Conservation (phyloP, 2,888 invertebrate species). For the Caenorhabditis angaria region DNA sequence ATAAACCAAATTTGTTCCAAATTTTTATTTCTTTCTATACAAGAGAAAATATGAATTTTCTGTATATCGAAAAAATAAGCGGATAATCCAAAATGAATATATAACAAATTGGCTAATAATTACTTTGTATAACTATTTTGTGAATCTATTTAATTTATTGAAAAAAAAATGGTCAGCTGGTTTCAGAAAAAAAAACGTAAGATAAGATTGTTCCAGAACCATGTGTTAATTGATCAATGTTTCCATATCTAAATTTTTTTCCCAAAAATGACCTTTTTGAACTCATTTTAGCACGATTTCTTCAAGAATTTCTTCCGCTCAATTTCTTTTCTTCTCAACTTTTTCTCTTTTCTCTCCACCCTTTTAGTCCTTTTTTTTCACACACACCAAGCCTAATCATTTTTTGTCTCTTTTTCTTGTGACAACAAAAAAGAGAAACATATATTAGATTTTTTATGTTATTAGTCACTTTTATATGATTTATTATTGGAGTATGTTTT, state of each 20-base stretch:
- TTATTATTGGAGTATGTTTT: neutral
- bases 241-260: neutral
- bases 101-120: too few species aligned
- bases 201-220: too few species aligned
- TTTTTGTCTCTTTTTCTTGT: slow-evolving; percentile 2
- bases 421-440: neutral
- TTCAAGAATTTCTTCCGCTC: neutral
- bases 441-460: neutral
- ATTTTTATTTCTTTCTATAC: too few species aligned
- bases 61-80: too few species aligned
- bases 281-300: neutral
- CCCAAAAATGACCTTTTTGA: neutral
- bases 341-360: neutral
- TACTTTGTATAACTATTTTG: too few species aligned
- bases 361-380: neutral
- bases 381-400: neutral
- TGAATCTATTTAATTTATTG: too few species aligned
- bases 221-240: neutral
- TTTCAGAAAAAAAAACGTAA: too few species aligned
- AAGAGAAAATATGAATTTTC: too few species aligned
- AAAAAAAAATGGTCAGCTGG: too few species aligned
- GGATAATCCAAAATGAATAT: too few species aligned
- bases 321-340: neutral
- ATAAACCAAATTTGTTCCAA: too few species aligned
- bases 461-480: neutral